Base-by-base conservation (phyloP, 2,797 vertebrate species). In the Schizopygopsis pylzovi region DNA sequence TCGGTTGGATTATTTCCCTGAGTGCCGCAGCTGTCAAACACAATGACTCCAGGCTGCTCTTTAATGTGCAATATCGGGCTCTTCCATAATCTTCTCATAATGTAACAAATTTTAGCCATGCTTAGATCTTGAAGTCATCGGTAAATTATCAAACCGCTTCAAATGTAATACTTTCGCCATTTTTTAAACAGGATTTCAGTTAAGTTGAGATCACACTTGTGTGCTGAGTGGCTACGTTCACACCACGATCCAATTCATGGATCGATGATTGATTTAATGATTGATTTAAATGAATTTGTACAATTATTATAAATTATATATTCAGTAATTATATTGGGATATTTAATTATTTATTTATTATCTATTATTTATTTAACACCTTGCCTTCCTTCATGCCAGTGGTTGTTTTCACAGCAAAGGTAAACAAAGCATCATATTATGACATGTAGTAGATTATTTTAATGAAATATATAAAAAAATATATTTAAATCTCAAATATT, bases 11-110 rank as follows among this genome's bases (percentile, higher is more conserved):
- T 68, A 68, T 84, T 86, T 85, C 89, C 87, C 91, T 77, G 81
- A 76, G 89, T 78, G 79, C 82, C 20, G 79, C 47, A 77, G 90
- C 84, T 70, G 87, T 86, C 86, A 65, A 85, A 79, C 89, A 79
- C 59, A 87, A 85, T 81, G 52, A 88, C 77, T 78, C 67, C 83
- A 81, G 83, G 39, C 72, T 86, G 79, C 79, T 82, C 63, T 83
- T 78, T 82, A 77, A 78, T 79, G 85, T 83, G 85, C 81, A 83
- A 83, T 86, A 83, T 83, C 81, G 59, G 67, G 70, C 25, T 75
- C 84, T 73, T 80, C 70, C 77, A 77, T 83, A 52, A 76, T 73
- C 81, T 76, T 33, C 43, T 77, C 72, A 25, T 25, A 25, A 76
- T n/a, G 41, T 33, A 49, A 75, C 43, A 1, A 37, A 45, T 83